Evolutionary conservation across 2,888 invertebrate species (phyloP).

Genomic region (Dascillus cervinus): DNA sequence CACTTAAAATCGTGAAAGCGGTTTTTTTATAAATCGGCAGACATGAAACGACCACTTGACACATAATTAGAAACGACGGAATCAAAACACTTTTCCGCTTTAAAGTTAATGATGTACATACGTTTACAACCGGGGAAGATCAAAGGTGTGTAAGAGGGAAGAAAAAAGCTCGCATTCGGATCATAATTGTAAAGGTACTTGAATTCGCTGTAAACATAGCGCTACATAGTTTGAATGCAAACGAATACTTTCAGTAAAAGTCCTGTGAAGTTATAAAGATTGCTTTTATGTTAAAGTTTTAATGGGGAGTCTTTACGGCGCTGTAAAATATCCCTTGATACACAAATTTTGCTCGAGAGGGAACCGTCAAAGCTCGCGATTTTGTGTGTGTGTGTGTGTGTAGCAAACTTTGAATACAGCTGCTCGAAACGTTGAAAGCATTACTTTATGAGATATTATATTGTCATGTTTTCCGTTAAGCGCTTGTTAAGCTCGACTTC

Average conservation of each 20-base stretch:
- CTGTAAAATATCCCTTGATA: too few relatives aligned
- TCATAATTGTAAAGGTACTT: too few relatives aligned
- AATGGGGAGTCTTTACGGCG: constrained; percentile 13
- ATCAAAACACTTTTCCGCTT: constrained; percentile 13
- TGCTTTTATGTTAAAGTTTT: constrained; percentile 15
- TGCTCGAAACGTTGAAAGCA: too few relatives aligned
- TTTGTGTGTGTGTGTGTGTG: too few relatives aligned
- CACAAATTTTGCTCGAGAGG: too few relatives aligned
- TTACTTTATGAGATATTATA: too few relatives aligned
- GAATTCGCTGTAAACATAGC: too few relatives aligned
- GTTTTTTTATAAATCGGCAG: constrained; percentile 28
- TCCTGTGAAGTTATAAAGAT: constrained; percentile 13
- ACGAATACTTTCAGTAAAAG: constrained; percentile 16
- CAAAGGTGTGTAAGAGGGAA: constrained; percentile 31
- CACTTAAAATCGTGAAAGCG: too few relatives aligned
- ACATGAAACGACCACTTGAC: constrained; percentile 28
- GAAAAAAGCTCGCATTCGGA: constrained; percentile 20
- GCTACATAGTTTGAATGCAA: constrained; percentile 15
- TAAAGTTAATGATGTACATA: constrained; percentile 36
- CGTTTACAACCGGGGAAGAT: constrained; percentile 32
- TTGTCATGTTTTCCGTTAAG: too few relatives aligned
- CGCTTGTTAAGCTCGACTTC: too few relatives aligned
- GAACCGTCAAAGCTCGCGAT: too few relatives aligned
- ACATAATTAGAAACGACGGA: constrained; percentile 30
- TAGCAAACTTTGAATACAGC: too few relatives aligned